Evolutionary conservation across 2,113 vertebrate species (phyloP), one percentile per base, ranked within the genome.

Genomic region (Tenrec ecaudatus): DNA sequence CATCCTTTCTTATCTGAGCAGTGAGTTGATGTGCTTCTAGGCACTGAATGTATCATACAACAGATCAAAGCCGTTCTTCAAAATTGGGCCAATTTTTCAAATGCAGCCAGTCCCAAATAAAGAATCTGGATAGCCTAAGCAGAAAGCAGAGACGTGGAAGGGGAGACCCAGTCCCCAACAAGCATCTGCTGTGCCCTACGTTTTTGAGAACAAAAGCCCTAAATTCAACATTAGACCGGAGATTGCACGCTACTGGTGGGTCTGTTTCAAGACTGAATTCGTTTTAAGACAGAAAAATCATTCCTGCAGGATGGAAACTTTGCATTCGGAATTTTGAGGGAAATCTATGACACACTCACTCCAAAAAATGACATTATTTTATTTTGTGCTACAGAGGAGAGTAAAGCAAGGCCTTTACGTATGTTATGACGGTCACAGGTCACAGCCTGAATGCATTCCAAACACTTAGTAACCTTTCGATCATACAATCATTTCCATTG

Each of bases 231-330:
- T 68, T 29, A 75, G 62, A 86, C 62, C 62, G 83, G 82, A 33
- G 73, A 82, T 75, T 16, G 23, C 71, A 57, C 76, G 31, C 58
- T 12, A 23, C 83, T 68, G 14, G 17, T 22, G n/a, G 16, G 11
- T 58, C 20, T 86, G 38, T 6, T 20, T 47, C 43, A 43, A 77
- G 88, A 68, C 75, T 43, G 85, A 53, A 36, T 31, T 22, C 20
- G 66, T 82, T 95, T 66, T 38, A 47, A 88, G 77, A 92, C 81
- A 81, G 81, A 89, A 89, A 43, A 79, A 57, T 68, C 57, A 84
- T 88, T 68, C 82, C 57, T 53, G 60, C 60, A 53, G 12, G 47
- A 53, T 53, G 12, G 47, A 53, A 40, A 19, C 71, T 68, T 58
- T 71, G 25, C 88, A 57, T n/a, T 15, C 25, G 31, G 43, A 15